Evolutionary conservation across 30 jellyfish, hydroid and myxozoan species (phyloP).

Genomic region (Cassiopea andromeda): DNA sequence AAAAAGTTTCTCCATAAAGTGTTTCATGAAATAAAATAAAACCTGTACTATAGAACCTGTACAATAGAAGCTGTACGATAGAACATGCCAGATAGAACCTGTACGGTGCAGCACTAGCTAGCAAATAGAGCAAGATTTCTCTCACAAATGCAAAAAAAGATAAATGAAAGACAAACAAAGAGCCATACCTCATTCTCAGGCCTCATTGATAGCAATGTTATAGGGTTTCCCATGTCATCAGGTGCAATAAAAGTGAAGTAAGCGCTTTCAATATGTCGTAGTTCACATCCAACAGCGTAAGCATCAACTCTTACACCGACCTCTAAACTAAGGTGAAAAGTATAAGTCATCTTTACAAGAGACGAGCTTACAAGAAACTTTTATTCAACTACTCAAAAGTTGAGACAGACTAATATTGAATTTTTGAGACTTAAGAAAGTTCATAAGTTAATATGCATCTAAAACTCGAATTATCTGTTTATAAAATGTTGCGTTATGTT

Average conservation of each 20-base stretch:
- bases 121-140: background rate
- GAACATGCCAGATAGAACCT: background rate
- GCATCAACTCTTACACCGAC: slow-evolving; percentile 96
- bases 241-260: slow-evolving; percentile 87
- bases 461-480: too few species aligned
- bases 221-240: slow-evolving; percentile 84
- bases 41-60: too few species aligned
- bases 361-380: too few species aligned
- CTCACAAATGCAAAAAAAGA: background rate
- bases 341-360: too few species aligned
- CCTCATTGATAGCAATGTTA: slow-evolving; percentile 44
- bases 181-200: slow-evolving; percentile 75
- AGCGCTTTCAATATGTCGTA: slow-evolving; percentile 93
- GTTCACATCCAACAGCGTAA: slow-evolving; percentile 86
- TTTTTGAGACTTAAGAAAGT: too few species aligned
- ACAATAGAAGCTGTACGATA: too few species aligned
- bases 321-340: slow-evolving; percentile 61
- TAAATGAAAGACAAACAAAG: background rate
- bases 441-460: too few species aligned
- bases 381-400: too few species aligned
- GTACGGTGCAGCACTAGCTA: background rate
- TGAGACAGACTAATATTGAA: too few species aligned
- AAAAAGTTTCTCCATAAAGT: too few species aligned
- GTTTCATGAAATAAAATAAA: too few species aligned
- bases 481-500: too few species aligned